Base-by-base conservation (phyloP, 2,113 vertebrate genomes). In the Aphyosemion australe region DNA sequence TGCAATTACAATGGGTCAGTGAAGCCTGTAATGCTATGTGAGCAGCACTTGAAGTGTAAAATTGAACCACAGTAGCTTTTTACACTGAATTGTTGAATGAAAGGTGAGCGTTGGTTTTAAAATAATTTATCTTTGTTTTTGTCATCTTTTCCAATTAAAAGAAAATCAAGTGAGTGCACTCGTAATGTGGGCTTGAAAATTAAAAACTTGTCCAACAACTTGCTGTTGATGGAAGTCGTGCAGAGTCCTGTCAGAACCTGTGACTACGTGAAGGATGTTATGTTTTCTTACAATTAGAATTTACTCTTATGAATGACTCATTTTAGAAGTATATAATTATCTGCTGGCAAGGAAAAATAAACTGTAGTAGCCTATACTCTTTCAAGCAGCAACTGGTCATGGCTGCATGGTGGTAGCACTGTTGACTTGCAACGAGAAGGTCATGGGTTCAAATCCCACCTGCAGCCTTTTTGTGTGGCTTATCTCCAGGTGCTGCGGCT, bases 1-100 rank as follows among this genome's bases (percentile, higher is more conserved):
- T 67, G 67, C 55, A 77, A 80, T 86, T 82, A 86, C 47, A 69
- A 84, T 13, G 62, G 74, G 53, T 72, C 83, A 88, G 84, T 83
- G 85, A 72, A 82, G 78, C 83, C 55, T 80, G 79, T 82, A 77
- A 88, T 86, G 73, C 79, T 59, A 14, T 66, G 52, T 69, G 69
- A 85, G 78, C 68, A 79, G 63, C 60, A 69, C 68, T 52, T 55
- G 41, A 61, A 69, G 73, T 83, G 83, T 74, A 80, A 74, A 80
- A 87, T 85, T 72, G 58, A 74, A 74, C 41, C 59, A 61, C 65
- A 62, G 16, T 50, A 57, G 45, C 65, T 69, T 69, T 43, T 62
- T 66, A 67, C 50, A 19, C 12, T 6, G 6, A 16, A 11, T 66
- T 66, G 61, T 49, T 74, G 52, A 72, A 65, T 48, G 77, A 69